Evolutionary conservation across 2,888 invertebrate genomes (phyloP).

Genomic region (Cactoblastis cactorum): DNA sequence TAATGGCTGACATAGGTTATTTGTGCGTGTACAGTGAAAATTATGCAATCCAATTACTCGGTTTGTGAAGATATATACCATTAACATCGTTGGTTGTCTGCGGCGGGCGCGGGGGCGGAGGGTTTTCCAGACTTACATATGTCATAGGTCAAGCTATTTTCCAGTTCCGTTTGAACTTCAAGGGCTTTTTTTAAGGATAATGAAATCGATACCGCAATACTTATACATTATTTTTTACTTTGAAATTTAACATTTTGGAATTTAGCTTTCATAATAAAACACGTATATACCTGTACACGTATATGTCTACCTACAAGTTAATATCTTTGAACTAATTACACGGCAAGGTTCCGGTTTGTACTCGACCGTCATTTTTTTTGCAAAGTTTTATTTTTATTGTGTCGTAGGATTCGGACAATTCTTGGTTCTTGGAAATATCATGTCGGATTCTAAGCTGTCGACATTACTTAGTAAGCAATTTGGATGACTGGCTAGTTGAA

Average conservation of each 20-base stretch:
- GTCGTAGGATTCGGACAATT: background rate
- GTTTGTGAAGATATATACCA: too few species aligned
- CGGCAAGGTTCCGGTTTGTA: background rate
- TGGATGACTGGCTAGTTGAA: background rate
- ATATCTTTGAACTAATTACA: background rate
- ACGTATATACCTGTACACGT: too few species aligned
- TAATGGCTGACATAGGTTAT: too few species aligned
- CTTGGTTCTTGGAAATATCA: background rate
- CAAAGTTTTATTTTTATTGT: background rate
- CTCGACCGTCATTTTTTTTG: constrained; percentile 4
- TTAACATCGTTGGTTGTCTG: background rate
- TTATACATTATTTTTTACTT: too few species aligned
- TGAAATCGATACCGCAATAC: background rate
- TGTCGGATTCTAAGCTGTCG: background rate
- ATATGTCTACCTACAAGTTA: too few species aligned
- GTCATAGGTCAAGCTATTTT: constrained; percentile 4
- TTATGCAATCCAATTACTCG: too few species aligned
- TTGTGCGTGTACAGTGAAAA: too few species aligned
- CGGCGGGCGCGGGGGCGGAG: background rate
- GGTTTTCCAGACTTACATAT: background rate
- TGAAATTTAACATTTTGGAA: too few species aligned
- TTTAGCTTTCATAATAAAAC: too few species aligned
- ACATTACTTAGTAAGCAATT: background rate
- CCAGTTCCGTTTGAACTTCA: background rate
- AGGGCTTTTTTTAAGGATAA: background rate